Evolutionary conservation across 2,113 vertebrate species (phyloP), one percentile per base, ranked within the genome.

Genomic region (Zootoca vivipara): DNA sequence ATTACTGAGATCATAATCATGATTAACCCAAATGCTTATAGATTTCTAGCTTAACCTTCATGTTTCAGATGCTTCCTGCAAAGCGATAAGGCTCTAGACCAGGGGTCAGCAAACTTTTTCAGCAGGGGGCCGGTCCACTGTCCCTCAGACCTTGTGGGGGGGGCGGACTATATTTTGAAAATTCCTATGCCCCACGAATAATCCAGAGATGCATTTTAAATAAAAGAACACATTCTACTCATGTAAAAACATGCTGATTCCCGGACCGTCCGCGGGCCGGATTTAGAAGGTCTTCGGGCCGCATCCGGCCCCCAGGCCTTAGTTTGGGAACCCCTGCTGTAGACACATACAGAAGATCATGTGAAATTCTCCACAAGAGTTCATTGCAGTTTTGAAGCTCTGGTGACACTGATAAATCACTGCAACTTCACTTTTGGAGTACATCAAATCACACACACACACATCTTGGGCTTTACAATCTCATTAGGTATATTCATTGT

Each of bases 11-110:
- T n/a, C 2, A 73, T 72, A 81, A 73, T 72, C 56, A 24, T 58
- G 26, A 72, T 33, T 78, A 83, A 88, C 87, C 3, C 3, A 80
- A 70, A 72, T n/a, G 5, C 13, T 1, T 1, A 52, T 88, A 79
- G 75, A n/a, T 62, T 82, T 40, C 58, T 90, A 86, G 24, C 33
- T 33, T 46, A 73, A 24, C 70, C 78, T 80, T 79, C 74, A 58
- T 1, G 2, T 87, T 90, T 52, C 74, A 22, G 67, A 85, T 92
- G 58, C 35, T 77, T 90, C 83, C 52, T 0, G 16, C 10, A 90
- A 86, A 69, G 79, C 78, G 89, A 88, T 85, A 90, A 90, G 82
- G 67, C 82, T 87, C 3, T 85, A 90, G 78, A n/a, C n/a, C n/a
- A n/a, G n/a, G n/a, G n/a, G n/a, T n/a, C n/a, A n/a, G n/a, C n/a